Evolutionary conservation across 2,888 invertebrate species (phyloP).

Genomic region (Phlogophora meticulosa): DNA sequence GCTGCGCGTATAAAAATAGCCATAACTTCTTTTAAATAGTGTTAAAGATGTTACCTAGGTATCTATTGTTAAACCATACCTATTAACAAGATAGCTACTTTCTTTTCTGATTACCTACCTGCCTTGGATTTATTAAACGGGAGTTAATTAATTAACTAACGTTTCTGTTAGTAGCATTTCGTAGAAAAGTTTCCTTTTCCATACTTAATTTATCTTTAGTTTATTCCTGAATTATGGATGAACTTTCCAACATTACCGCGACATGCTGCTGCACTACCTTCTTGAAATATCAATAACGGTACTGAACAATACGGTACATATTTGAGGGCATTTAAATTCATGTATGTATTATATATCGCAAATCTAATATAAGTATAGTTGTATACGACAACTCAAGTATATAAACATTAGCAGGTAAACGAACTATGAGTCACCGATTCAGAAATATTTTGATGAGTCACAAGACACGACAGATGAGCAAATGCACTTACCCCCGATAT

Average conservation of each 20-base stretch:
- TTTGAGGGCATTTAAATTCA: constrained; percentile 12
- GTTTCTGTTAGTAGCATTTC: constrained; percentile 55
- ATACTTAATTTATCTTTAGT: constrained; percentile 56
- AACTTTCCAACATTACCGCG: constrained; percentile 47
- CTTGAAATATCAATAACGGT: constrained; percentile 31
- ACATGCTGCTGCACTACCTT: constrained; percentile 6
- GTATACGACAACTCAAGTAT: constrained; percentile 57
- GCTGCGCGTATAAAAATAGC: background rate
- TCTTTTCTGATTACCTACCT: constrained; percentile 47
- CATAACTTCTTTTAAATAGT: background rate
- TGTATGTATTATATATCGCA: constrained; percentile 31
- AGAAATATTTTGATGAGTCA: constrained; percentile 81
- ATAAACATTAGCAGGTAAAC: constrained; percentile 79
- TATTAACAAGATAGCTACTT: constrained; percentile 26
- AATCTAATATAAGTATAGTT: constrained; percentile 25
- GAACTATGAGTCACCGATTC: constrained; percentile 83
- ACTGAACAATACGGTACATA: constrained; percentile 19
- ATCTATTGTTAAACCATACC: background rate
- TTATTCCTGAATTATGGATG: constrained; percentile 53
- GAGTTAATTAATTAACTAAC: constrained; percentile 45
- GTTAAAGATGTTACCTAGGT: background rate
- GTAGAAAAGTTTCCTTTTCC: constrained; percentile 54
- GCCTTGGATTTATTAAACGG: constrained; percentile 40
- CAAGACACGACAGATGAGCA: constrained; percentile 68
- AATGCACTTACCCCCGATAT: constrained; percentile 63